Base-by-base conservation (phyloP, 2,888 invertebrate genomes). In the Drosophila planitibia region DNA sequence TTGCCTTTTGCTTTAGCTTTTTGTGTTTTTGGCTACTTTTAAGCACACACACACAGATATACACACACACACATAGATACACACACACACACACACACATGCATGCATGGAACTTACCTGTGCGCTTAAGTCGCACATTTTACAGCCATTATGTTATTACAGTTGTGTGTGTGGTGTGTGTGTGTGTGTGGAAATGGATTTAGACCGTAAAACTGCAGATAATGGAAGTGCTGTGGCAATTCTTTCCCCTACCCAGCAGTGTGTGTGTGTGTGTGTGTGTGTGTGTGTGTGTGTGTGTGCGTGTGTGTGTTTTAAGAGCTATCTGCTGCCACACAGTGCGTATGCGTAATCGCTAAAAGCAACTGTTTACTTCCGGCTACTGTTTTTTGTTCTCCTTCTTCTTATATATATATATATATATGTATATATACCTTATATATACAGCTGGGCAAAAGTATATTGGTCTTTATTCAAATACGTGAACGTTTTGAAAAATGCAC, bases 121-220 rank as follows among this genome's bases (percentile, higher is more conserved):
- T 39, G 83, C 76, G 81, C 79, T 85, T 88, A 83, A 83, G 82
- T 81, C 74, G 70, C 73, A 74, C 75, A 77, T 75, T 83, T 79
- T 76, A 73, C 69, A 71, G 79, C 78, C 78, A 90, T 87, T 90
- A 88, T 87, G 85, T 81, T 88, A 80, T 87, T 88, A 77, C 78
- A 88, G 75, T 74, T 81, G 62, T 52, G 30, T 63, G 53, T 62
- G 51, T 55, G 44, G 51, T 55, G 44, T 60, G 44, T 53, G 47
- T 61, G 37, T 61, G 57, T 58, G 49, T 66, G 41, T 79, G 81
- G 73, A 81, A 90, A 77, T 88, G 87, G 78, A 87, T 90, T 81
- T 90, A 79, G 90, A 90, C 90, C 90, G 90, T 90, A 87, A 90
- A 87, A 90, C 73, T 85, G 86, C 75, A 83, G 86, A 89, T 85